Conservation (phyloP, 2,797 vertebrate species). For the Takifugu ocellatus region DNA sequence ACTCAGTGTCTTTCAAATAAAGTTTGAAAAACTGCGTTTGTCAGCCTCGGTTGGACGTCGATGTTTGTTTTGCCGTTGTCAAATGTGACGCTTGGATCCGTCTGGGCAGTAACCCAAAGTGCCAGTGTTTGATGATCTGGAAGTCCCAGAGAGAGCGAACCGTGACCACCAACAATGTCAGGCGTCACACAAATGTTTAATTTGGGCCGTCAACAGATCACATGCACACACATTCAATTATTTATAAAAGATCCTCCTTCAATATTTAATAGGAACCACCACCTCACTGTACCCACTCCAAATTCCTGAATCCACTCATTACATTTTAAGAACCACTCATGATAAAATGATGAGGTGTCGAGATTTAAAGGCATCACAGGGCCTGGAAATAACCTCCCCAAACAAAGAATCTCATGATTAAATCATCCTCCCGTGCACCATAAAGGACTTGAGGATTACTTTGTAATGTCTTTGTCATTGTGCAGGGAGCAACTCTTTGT, state of each 20-base stretch:
- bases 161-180: no score
- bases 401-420: background rate
- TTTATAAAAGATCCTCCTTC: no score
- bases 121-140: no score
- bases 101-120: no score
- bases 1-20: constrained; percentile 14
- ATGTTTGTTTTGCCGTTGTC: no score
- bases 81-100: no score
- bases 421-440: constrained; percentile 5
- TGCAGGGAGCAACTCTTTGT: constrained; percentile 5
- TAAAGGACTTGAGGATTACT: constrained; percentile 7
- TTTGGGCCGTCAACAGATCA: background rate
- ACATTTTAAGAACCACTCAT: constrained; percentile 17
- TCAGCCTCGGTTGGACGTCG: constrained; percentile 4
- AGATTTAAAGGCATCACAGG: constrained; percentile 8
- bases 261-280: no score
- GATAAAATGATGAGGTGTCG: constrained; percentile 1
- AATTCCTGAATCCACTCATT: background rate
- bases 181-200: constrained; percentile 7
- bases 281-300: no score
- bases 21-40: constrained; percentile 6
- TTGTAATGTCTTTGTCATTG: constrained; percentile 7
- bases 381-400: constrained; percentile 2
- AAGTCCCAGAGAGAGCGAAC: no score
- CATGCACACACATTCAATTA: no score